Conservation (phyloP, 2,888 invertebrate species). For the Ophion ventricosus region DNA sequence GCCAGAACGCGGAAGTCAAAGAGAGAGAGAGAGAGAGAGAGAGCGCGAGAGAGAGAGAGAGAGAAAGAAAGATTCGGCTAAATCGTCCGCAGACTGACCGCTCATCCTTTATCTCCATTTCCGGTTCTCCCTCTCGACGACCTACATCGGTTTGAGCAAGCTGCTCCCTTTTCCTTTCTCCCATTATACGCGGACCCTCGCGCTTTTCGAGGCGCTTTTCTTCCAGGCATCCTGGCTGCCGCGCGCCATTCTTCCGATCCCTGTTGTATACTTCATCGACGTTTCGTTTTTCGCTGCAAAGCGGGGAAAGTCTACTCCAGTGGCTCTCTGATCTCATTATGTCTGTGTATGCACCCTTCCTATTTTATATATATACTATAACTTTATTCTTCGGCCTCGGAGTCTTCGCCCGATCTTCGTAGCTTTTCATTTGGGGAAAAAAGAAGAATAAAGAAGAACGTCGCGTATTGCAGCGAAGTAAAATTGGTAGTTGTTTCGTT, state of each 20-base stretch:
- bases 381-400: background rate
- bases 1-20: constrained; percentile 8
- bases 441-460: constrained; percentile 44
- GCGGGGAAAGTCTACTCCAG: constrained; percentile 8
- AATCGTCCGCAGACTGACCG: constrained; percentile 64
- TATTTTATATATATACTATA: background rate
- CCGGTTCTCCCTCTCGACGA: constrained; percentile 7
- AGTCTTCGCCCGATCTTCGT: background rate
- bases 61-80: constrained; percentile 35
- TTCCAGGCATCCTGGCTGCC: constrained; percentile 3
- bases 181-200: constrained; percentile 10
- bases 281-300: constrained; percentile 18
- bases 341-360: background rate
- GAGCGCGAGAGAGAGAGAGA: constrained; percentile 15
- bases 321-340: background rate
- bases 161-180: constrained; percentile 11
- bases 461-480: constrained; percentile 75
- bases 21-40: constrained; percentile 12
- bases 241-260: constrained; percentile 6
- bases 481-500: background rate
- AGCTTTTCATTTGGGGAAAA: background rate
- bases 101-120: constrained; percentile 58
- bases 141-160: constrained; percentile 24
- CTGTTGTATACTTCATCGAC: background rate
- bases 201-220: constrained; percentile 24